Base-by-base conservation (phyloP, 1,140 invertebrate genomes). In the Drosophila triauraria region DNA sequence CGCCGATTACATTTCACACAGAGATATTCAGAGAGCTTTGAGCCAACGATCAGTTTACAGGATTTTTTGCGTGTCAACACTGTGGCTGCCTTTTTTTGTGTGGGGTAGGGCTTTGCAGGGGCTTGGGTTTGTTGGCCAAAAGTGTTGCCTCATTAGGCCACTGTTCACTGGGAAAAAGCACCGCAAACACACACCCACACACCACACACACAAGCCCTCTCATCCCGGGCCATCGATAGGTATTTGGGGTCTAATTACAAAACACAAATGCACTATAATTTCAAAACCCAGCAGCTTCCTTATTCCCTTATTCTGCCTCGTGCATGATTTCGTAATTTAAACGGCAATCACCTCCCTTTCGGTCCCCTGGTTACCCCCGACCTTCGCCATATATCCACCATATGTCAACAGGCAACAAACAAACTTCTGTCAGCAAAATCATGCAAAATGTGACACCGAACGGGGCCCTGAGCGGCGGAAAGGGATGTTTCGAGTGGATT, bases 231-330 rank as follows among this genome's bases (percentile, higher is more conserved):
- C 54, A 61, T 56, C 63, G 54, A 80, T 69, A 60, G 78, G 81
- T 84, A 84, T 83, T 83, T 83, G 76, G 72, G 82, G 64, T 86
- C 82, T 86, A 86, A 86, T 86, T 86, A 86, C 82, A 86, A 86
- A 82, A 87, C 79, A 76, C 83, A 86, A 86, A 85, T 82, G 75
- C 75, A 82, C 82, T 81, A 86, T 85, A 85, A 86, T 79, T 86
- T 86, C 70, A 75, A 86, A 82, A 61, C 40, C 82, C 65, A 59
- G 30, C 32, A 57, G 27, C 43, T 25, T 25, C 46, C 54, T 46
- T 17, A n/a, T 40, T 44, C 46, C 25, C 48, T 20, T 27, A 76
- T 65, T 65, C 82, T 75, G 58, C 62, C 79, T 57, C 75, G 75
- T 79, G 79, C 65, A 79, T 86, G 69, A 86, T 79, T 86, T 82